Conservation (phyloP, 2,888 invertebrate genomes). For the Phasia obesa region DNA sequence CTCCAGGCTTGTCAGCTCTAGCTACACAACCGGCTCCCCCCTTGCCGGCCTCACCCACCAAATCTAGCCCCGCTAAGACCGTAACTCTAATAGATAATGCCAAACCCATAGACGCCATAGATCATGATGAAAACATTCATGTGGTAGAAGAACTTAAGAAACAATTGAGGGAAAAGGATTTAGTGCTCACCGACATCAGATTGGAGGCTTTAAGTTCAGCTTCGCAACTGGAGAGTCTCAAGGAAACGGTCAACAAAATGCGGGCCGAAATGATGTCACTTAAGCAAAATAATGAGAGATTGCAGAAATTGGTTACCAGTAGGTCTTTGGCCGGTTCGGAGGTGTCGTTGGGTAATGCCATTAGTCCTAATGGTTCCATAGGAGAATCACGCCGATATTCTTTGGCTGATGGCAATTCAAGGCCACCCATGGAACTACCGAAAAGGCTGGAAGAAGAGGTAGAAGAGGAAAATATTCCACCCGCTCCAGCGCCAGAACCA, state of each 20-base stretch:
- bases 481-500: constrained; percentile 82
- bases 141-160: constrained; percentile 93
- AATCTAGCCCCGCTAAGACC: constrained; percentile 82
- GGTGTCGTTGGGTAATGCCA: constrained; percentile 84
- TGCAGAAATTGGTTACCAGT: constrained; percentile 92
- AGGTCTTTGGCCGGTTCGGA: constrained; percentile 86
- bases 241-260: constrained; percentile 98
- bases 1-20: constrained; percentile 76
- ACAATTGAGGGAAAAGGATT: constrained; percentile 97
- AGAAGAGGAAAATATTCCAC: constrained; percentile 80
- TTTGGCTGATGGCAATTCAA: constrained; percentile 84
- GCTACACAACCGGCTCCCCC: constrained; percentile 80
- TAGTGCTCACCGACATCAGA: constrained; percentile 97
- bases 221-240: constrained; percentile 97
- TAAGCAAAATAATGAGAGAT: constrained; percentile 97
- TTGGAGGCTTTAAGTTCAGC: constrained; percentile 98
- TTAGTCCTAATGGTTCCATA: constrained; percentile 82
- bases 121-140: constrained; percentile 80
- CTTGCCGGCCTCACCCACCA: constrained; percentile 79
- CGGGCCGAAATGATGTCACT: constrained; percentile 96
- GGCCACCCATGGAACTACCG: constrained; percentile 82
- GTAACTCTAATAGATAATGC: constrained; percentile 82
- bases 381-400: constrained; percentile 85
- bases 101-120: constrained; percentile 82
- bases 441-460: constrained; percentile 81